Percentiles rank a stretch among this genome's conserved stretches.
Evolutionary conservation across 2,113 vertebrate species (phyloP).

Genomic region (Rhipidura dahli): DNA sequence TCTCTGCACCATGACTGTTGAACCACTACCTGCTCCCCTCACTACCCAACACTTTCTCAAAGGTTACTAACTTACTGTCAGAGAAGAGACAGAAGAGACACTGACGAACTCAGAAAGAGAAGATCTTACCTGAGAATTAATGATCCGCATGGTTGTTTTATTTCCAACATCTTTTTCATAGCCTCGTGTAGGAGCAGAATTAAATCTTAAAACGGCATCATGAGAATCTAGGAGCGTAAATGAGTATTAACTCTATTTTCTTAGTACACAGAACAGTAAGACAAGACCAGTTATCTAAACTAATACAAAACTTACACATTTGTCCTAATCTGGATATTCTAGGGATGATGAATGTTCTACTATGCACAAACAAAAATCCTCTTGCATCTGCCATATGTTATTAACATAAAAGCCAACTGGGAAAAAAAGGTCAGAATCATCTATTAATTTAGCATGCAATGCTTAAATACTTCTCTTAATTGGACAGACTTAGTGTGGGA

Average conservation of each 20-base stretch:
- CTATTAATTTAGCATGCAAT: not conserved
- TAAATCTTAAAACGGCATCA: constrained; percentile 95
- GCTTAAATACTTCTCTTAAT: not conserved
- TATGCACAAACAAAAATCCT: not conserved
- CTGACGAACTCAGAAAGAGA: not conserved
- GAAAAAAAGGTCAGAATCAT: not conserved
- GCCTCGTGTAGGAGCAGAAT: constrained; percentile 90
- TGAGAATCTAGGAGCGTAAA: constrained; percentile 85
- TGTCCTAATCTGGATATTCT: not conserved
- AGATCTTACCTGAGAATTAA: constrained; percentile 93
- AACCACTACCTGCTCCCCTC: not conserved
- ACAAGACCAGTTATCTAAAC: not conserved
- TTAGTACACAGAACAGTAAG: not conserved
- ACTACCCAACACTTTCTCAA: not conserved
- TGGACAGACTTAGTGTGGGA: not conserved
- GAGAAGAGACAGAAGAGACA: not conserved
- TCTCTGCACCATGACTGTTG: not conserved
- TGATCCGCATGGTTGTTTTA: constrained; percentile 94
- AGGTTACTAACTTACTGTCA: not conserved
- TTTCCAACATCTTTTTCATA: constrained; percentile 95
- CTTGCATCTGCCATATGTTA: not conserved
- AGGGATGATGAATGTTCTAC: not conserved
- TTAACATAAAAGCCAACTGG: not conserved
- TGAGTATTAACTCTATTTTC: not conserved
- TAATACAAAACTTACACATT: not conserved